These are phyloP conservation scores for Melanostoma scalare DNA, from an alignment of 2,888 invertebrate species.

Conservation along the genomic window DNA sequence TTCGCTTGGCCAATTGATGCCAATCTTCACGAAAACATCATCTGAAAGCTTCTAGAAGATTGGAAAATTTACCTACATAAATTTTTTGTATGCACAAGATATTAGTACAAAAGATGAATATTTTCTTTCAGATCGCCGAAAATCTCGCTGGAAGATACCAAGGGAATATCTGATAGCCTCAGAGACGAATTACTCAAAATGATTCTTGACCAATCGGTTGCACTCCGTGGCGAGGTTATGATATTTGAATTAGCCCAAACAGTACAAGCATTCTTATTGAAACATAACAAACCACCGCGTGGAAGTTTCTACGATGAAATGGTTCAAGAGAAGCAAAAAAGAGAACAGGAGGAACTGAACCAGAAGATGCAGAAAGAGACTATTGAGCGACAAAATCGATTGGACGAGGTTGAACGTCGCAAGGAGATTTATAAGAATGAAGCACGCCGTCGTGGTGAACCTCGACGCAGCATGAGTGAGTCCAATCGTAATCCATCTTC, in stretches of 20 bases:
- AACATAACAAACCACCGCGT: constrained; percentile 90
- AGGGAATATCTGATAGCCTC: constrained; percentile 89
- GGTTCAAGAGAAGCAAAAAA: constrained; percentile 88
- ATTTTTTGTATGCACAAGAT: background rate
- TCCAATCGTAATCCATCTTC: constrained; percentile 83
- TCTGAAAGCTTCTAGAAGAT: too few species aligned
- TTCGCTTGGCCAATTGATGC: too few species aligned
- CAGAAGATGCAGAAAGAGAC: constrained; percentile 86
- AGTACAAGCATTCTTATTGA: constrained; percentile 90
- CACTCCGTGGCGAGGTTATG: constrained; percentile 91
- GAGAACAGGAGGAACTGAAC: constrained; percentile 85
- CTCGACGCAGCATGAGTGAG: constrained; percentile 83
- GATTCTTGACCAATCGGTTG: constrained; percentile 84
- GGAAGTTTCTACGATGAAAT: constrained; percentile 96
- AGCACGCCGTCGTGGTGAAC: constrained; percentile 83
- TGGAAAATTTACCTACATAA: background rate
- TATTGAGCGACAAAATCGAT: constrained; percentile 87
- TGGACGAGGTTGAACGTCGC: constrained; percentile 90
- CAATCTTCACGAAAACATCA: too few species aligned
- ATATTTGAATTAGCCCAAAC: constrained; percentile 91
- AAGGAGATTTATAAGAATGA: constrained; percentile 90
- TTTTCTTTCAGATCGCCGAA: constrained; percentile 85
- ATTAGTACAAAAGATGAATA: background rate
- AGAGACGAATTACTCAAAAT: constrained; percentile 85
- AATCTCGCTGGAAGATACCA: constrained; percentile 88